Evolutionary conservation across 2,113 vertebrate species (phyloP).

Genomic region (Xerus inauris): DNA sequence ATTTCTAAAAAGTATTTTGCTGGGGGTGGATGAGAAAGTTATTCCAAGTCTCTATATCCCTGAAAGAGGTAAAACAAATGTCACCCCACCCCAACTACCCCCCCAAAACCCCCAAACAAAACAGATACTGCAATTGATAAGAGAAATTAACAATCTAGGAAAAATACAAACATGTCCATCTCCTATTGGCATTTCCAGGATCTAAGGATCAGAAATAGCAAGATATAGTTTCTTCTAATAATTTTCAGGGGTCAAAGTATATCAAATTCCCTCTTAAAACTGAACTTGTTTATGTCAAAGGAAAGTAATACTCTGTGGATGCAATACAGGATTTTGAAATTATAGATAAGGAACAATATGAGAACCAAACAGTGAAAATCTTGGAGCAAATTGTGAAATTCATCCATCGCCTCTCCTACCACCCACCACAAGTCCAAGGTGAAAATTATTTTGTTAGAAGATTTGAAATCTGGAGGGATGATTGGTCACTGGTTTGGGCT

Average conservation of each 20-base stretch:
- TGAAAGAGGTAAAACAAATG: not conserved
- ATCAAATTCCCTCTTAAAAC: conserved; percentile 39
- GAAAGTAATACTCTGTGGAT: conserved; percentile 50
- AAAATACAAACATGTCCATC: not conserved
- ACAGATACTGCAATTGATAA: not conserved
- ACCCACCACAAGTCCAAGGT: not conserved
- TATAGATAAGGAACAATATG: conserved; percentile 30
- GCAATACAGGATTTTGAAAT: conserved; percentile 62
- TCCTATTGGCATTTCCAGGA: not conserved
- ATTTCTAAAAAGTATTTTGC: not conserved
- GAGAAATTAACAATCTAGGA: conserved; percentile 4
- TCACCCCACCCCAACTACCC: too few relatives aligned
- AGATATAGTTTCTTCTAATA: conserved; percentile 51
- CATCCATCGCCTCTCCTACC: not conserved
- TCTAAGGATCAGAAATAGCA: conserved; percentile 57
- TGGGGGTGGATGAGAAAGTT: not conserved
- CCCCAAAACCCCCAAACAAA: too few relatives aligned
- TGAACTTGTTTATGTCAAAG: conserved; percentile 51
- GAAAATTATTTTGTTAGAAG: not conserved
- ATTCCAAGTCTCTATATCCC: not conserved
- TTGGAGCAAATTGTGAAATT: conserved; percentile 38
- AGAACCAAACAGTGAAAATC: conserved; percentile 26
- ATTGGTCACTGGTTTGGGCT: conserved; percentile 6
- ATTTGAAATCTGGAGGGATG: not conserved
- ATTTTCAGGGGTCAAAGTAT: conserved; percentile 56